These are phyloP conservation scores for Myodes glareolus DNA, from an alignment of 2,113 vertebrate species.

Conservation along the genomic window DNA sequence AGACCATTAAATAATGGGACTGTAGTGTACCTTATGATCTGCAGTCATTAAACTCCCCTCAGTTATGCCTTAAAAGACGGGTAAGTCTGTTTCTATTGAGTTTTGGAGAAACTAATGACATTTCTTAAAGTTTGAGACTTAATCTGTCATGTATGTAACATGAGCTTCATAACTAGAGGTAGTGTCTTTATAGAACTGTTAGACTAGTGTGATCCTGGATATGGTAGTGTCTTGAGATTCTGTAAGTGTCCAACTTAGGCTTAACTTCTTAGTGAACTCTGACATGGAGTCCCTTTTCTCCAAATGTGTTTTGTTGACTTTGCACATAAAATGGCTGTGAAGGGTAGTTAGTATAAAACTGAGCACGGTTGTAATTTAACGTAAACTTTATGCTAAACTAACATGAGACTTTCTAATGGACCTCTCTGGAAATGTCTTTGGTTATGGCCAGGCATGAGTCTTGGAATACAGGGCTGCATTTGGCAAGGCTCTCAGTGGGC, in stretches of 20 bases:
- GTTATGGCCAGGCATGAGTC: background rate
- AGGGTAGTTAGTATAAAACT: constrained; percentile 41
- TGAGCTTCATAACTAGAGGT: constrained; percentile 8
- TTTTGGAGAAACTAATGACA: background rate
- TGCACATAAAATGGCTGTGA: constrained; percentile 32
- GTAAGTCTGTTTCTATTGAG: background rate
- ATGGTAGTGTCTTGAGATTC: constrained; percentile 31
- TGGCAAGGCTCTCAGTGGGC: background rate
- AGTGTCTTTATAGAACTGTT: background rate
- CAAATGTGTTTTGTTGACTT: constrained; percentile 33
- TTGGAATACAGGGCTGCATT: background rate
- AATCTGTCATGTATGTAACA: constrained; percentile 30
- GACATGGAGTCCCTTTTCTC: background rate
- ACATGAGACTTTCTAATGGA: background rate
- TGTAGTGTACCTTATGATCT: background rate
- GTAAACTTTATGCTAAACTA: background rate
- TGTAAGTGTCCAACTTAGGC: background rate
- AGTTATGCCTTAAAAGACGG: background rate
- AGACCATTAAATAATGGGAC: background rate
- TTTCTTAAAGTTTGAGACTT: constrained; percentile 28
- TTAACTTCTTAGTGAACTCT: constrained; percentile 21
- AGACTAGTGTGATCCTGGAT: constrained; percentile 1
- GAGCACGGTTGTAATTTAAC: background rate
- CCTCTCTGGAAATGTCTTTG: background rate
- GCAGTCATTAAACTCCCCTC: background rate